phyloP scores from a whole-genome alignment of 2,888 invertebrate genomes.

The Abscondita cerata region DNA sequence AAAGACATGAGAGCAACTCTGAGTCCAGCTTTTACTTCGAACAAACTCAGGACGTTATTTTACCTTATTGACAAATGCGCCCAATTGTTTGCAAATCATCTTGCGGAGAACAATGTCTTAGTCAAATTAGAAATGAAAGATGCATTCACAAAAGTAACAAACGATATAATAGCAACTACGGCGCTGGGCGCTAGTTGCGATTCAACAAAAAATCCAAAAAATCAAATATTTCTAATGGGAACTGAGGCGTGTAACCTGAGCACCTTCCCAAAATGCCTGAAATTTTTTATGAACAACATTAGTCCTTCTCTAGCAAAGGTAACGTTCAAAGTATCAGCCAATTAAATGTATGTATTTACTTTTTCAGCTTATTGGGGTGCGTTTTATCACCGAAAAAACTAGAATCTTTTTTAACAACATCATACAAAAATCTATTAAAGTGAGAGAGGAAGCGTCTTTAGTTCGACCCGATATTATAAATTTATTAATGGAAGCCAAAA shows the following conservation, averaged over 20 bases:
- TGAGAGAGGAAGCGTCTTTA: conserved; percentile 59
- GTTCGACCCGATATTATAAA: conserved; percentile 66
- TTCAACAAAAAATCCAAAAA: conserved; percentile 61
- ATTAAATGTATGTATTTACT: background rate
- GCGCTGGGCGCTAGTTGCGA: conserved; percentile 64
- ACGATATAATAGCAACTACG: conserved; percentile 63
- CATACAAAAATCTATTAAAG: conserved; percentile 56
- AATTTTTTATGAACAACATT: conserved; percentile 5
- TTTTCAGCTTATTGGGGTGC: conserved; percentile 1
- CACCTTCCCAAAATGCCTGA: conserved; percentile 37
- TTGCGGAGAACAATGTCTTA: conserved; percentile 38
- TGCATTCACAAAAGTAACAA: conserved; percentile 58
- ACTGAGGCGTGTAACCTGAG: conserved; percentile 57
- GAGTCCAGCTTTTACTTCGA: conserved; percentile 33
- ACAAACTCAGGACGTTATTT: conserved; percentile 28
- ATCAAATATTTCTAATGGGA: conserved; percentile 64
- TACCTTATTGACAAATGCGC: conserved; percentile 31
- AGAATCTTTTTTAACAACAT: conserved; percentile 41
- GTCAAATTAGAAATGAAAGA: conserved; percentile 58
- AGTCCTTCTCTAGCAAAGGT: conserved; percentile 11
- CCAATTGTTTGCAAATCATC: conserved; percentile 40
- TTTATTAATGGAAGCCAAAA: conserved; percentile 61
- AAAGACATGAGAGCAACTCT: conserved; percentile 27
- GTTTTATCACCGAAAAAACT: conserved; percentile 24
- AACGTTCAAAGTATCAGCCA: background rate